Percentiles rank a stretch among this genome's conserved stretches.
Evolutionary conservation across 2,888 invertebrate genomes (phyloP).

Genomic region (Ophion costatus): DNA sequence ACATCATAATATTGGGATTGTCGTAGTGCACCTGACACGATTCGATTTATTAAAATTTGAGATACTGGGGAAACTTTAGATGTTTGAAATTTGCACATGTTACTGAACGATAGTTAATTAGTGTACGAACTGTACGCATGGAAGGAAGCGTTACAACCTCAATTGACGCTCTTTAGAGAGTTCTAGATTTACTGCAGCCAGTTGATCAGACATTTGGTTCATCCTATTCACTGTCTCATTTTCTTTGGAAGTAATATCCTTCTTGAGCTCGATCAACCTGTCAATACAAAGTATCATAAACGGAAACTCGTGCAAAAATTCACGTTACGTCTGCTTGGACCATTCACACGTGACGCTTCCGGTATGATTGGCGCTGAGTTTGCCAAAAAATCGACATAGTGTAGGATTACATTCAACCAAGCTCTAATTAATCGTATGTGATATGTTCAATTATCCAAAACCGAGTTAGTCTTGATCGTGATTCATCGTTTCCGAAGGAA

Average conservation of each 20-base stretch:
- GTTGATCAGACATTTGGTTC: conserved; percentile 67
- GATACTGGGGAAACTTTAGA: too few species aligned
- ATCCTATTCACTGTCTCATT: conserved; percentile 65
- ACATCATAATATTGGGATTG: too few species aligned
- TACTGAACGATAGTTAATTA: background rate
- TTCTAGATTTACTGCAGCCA: conserved; percentile 59
- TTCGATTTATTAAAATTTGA: too few species aligned
- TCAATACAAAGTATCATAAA: background rate
- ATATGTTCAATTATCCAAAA: too few species aligned
- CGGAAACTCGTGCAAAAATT: background rate
- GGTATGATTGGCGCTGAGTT: background rate
- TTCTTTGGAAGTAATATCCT: conserved; percentile 73
- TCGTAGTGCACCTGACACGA: too few species aligned
- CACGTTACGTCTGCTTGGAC: background rate
- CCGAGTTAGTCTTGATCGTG: too few species aligned
- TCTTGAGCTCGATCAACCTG: conserved; percentile 75
- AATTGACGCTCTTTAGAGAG: conserved; percentile 66
- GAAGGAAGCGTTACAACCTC: conserved; percentile 64
- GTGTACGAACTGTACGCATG: too few species aligned
- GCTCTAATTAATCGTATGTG: too few species aligned
- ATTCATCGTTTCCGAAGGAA: too few species aligned
- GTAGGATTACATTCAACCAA: too few species aligned
- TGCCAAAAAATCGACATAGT: too few species aligned
- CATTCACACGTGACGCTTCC: background rate
- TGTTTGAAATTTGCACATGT: too few species aligned